A percentile compares a stretch with the other conserved stretches of the same genome.
Conservation (phyloP, 2,113 vertebrate species). For the Sinocyclocheilus grahami region DNA sequence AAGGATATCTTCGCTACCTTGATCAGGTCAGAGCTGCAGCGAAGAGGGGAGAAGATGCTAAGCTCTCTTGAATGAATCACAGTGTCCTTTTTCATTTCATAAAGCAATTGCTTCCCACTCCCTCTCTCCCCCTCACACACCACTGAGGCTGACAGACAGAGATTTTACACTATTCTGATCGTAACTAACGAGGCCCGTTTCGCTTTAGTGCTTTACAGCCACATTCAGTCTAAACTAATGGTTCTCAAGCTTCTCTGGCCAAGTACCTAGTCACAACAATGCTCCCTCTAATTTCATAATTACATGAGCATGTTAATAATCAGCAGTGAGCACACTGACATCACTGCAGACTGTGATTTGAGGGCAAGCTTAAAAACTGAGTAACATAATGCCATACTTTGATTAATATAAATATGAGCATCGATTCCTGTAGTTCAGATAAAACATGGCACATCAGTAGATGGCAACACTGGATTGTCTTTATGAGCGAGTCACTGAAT, state of each 20-base stretch:
- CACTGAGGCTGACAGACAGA: slow-evolving; percentile 2
- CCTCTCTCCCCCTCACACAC: neutral
- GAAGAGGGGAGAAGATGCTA: slow-evolving; percentile 19
- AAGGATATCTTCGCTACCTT: neutral
- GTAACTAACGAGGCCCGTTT: slow-evolving; percentile 9
- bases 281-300: slow-evolving; percentile 7
- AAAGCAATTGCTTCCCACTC: slow-evolving; percentile 7
- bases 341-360: neutral
- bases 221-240: neutral
- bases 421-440: no score
- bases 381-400: neutral
- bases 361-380: neutral
- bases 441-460: no score
- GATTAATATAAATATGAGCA: neutral
- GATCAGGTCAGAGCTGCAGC: slow-evolving; percentile 16
- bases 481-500: neutral
- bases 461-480: no score
- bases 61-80: slow-evolving; percentile 5
- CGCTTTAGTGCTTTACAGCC: neutral
- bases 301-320: slow-evolving; percentile 12
- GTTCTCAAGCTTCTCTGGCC: neutral
- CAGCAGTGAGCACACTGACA: neutral
- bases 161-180: slow-evolving; percentile 7
- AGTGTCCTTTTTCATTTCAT: slow-evolving; percentile 9
- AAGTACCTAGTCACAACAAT: slow-evolving; percentile 5